phyloP scores from a whole-genome alignment of 2,113 vertebrate species.

The Eonycteris spelaea region DNA sequence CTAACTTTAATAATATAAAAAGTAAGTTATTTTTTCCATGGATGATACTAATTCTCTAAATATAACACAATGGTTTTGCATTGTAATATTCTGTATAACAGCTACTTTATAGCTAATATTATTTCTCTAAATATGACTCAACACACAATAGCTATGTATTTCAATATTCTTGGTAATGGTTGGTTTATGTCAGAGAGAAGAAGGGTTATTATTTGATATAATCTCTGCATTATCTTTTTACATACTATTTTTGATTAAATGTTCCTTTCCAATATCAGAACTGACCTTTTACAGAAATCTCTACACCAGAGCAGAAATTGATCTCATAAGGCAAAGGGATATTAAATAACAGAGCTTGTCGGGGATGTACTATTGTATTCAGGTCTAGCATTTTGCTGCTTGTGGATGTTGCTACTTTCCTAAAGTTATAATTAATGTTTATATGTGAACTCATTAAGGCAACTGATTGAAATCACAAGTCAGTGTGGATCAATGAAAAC shows the following conservation, averaged over 20 bases:
- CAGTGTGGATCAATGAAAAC: neutral
- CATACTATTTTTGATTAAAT: conserved; percentile 67
- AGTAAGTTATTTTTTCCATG: conserved; percentile 31
- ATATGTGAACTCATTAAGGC: conserved; percentile 43
- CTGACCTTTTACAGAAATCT: conserved; percentile 69
- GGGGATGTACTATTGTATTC: neutral
- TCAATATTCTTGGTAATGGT: conserved; percentile 61
- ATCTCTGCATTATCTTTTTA: conserved; percentile 65
- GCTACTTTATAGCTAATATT: conserved; percentile 59
- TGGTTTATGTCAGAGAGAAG: conserved; percentile 62
- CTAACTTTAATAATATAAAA: conserved; percentile 49
- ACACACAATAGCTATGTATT: conserved; percentile 54
- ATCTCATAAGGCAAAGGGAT: conserved; percentile 50
- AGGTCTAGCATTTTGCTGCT: conserved; percentile 51
- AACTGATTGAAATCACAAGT: conserved; percentile 17
- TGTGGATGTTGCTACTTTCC: conserved; percentile 48
- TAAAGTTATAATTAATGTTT: conserved; percentile 41
- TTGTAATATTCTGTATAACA: conserved; percentile 47
- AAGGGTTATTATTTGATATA: conserved; percentile 70
- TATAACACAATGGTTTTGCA: conserved; percentile 52
- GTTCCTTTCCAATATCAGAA: conserved; percentile 65
- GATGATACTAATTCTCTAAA: conserved; percentile 63
- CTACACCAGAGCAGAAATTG: conserved; percentile 62
- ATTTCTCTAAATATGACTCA: conserved; percentile 69
- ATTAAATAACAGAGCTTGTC: conserved; percentile 55